Conservation (phyloP, 2,888 invertebrate genomes). For the Oscheius sp. region DNA sequence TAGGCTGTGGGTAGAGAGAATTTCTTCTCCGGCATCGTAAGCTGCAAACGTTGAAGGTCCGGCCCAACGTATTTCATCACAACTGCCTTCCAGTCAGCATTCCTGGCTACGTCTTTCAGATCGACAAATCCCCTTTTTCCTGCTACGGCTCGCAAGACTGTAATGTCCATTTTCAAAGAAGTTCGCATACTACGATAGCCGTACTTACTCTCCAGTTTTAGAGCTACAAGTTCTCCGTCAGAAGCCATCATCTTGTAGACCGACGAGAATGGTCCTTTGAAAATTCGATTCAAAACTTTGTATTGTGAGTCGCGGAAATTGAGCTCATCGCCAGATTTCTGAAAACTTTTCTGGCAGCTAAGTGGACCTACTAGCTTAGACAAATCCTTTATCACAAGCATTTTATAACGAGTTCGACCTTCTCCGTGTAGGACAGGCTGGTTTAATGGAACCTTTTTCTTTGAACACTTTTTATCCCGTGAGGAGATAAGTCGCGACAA, state of each 20-base stretch:
- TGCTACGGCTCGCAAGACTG: background rate
- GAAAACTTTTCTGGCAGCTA: too few relatives aligned
- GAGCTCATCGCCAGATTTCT: background rate
- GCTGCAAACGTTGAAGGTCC: constrained; percentile 41
- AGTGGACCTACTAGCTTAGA: too few relatives aligned
- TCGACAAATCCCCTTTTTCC: background rate
- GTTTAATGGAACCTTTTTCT: too few relatives aligned
- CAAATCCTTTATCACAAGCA: too few relatives aligned
- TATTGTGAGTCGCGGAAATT: background rate
- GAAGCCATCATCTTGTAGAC: constrained; percentile 9
- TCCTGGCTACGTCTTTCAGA: constrained; percentile 3
- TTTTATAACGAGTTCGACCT: too few relatives aligned
- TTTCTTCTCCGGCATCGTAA: background rate
- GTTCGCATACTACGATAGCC: background rate
- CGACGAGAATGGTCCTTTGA: constrained; percentile 11
- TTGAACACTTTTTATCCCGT: too few relatives aligned
- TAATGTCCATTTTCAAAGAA: background rate
- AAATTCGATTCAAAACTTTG: constrained; percentile 6
- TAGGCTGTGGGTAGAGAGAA: constrained; percentile 25
- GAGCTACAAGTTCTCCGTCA: background rate
- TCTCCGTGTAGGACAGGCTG: too few relatives aligned
- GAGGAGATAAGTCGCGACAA: too few relatives aligned
- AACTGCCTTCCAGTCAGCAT: constrained; percentile 1
- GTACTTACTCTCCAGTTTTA: constrained; percentile 8
- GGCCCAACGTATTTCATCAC: constrained; percentile 50